Evolutionary conservation across 2,113 vertebrate species (phyloP).

Genomic region (Malurus elegans): DNA sequence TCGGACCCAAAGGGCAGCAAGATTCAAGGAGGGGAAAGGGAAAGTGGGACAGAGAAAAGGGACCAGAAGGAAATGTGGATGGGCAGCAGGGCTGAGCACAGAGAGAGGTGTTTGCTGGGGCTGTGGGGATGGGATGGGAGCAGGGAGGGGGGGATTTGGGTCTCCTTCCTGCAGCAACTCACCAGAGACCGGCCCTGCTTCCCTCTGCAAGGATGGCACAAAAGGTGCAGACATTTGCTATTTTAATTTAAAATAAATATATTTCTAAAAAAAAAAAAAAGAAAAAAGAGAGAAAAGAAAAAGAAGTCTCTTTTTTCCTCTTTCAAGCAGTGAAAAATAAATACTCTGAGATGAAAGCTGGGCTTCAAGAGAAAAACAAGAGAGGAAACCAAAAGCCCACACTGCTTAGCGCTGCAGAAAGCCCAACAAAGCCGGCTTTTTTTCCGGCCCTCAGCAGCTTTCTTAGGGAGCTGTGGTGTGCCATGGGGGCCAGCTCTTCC

Average conservation of each 20-base stretch:
- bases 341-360: slow-evolving; percentile 73
- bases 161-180: not conserved
- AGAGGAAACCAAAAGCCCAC: slow-evolving; percentile 73
- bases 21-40: not conserved
- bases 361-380: slow-evolving; percentile 70
- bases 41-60: not conserved
- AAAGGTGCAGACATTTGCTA: slow-evolving; percentile 27
- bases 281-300: not conserved
- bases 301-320: not conserved
- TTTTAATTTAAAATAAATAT: slow-evolving; percentile 69
- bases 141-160: not conserved
- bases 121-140: not conserved
- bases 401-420: slow-evolving; percentile 72
- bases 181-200: not conserved
- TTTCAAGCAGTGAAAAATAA: slow-evolving; percentile 67
- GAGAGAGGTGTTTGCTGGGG: not conserved
- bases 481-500: slow-evolving; percentile 34
- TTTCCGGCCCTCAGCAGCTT: slow-evolving; percentile 68
- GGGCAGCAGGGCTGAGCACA: not conserved
- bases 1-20: not conserved
- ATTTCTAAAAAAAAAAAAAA: not conserved
- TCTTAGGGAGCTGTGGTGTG: slow-evolving; percentile 72
- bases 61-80: not conserved
- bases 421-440: slow-evolving; percentile 76
- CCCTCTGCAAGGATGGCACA: not conserved